phyloP scores from a whole-genome alignment of 2,888 invertebrate genomes.

The Dicranocentrus wangi region DNA sequence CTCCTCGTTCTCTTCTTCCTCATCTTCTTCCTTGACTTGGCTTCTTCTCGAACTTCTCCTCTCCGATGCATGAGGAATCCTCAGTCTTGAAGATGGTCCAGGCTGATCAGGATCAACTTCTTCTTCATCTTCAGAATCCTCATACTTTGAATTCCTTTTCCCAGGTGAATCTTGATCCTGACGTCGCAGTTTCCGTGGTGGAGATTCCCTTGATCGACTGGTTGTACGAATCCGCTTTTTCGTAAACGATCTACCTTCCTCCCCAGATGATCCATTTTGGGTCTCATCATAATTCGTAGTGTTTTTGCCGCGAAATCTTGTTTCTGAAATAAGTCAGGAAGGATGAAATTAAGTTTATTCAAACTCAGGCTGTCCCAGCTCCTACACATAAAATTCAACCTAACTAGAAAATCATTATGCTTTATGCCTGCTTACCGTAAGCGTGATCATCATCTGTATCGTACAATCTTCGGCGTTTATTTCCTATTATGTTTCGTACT shows the following conservation, averaged over 20 bases:
- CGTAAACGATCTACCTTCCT: slow-evolving; percentile 20
- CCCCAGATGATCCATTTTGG: slow-evolving; percentile 59
- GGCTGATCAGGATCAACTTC: slow-evolving; percentile 73
- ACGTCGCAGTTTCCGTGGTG: slow-evolving; percentile 46
- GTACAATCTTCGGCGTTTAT: slow-evolving; percentile 25
- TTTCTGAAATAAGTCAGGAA: slow-evolving; percentile 41
- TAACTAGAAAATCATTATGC: too few relatives aligned
- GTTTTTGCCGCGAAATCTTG: slow-evolving; percentile 60
- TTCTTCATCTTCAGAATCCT: slow-evolving; percentile 72
- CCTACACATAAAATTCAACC: too few relatives aligned
- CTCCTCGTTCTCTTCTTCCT: slow-evolving; percentile 73
- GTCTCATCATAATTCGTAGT: slow-evolving; percentile 65
- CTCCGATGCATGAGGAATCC: neutral
- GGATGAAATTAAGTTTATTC: neutral
- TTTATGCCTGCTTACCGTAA: slow-evolving; percentile 41
- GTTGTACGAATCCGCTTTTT: slow-evolving; percentile 27
- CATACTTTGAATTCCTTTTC: slow-evolving; percentile 70
- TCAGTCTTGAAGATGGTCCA: slow-evolving; percentile 63
- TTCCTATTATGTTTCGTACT: slow-evolving; percentile 38
- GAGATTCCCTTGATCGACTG: slow-evolving; percentile 51
- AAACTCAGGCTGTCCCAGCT: too few relatives aligned
- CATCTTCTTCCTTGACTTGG: slow-evolving; percentile 73
- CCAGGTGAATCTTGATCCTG: slow-evolving; percentile 41
- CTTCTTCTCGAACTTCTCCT: slow-evolving; percentile 46
- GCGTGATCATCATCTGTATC: slow-evolving; percentile 49